Base-by-base conservation (phyloP, 2,113 vertebrate species). In the Blennius ocellaris region DNA sequence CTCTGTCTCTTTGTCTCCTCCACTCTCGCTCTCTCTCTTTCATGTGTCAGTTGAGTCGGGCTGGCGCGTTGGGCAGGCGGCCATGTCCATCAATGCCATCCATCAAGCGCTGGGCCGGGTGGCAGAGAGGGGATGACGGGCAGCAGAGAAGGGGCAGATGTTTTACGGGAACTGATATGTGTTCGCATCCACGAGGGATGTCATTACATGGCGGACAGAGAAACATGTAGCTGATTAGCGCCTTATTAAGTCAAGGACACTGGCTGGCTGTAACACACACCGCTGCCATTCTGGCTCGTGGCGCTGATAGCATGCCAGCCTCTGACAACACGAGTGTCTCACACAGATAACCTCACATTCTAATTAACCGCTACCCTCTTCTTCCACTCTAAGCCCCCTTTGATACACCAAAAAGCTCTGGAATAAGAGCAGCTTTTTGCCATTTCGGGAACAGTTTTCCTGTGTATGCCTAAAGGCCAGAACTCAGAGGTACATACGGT, bases 191-290 rank as follows among this genome's bases (percentile, higher is more conserved):
- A 75, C 54, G 11, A 86, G 87, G 88, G 87, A 88, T 84, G 84
- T 86, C 85, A 85, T 90, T 90, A 90, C 39, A 64, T 1, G 51
- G 78, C 43, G 53, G 83, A 90, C 82, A 78, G 78, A 81, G 63
- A 84, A 90, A 87, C 78, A 80, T 83, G 85, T 71, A 63, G 82
- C 86, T 90, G 87, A 89, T 92, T 90, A 92, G 87, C 16, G 8
- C 82, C 81, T 90, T 87, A 88, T 90, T 88, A 84, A 88, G 89
- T 90, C 86, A 90, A 90, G 91, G 89, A 91, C 90, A 85, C 76
- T 52, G 80, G 72, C 78, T 84, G 21, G 1, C 51, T 14, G 70
- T 51, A 64, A 71, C 61, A 57, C 58, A 62, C 53, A 12, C 44
- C 5, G 53, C 80, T 70, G 58, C 69, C 59, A 47, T 63, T 57